These are phyloP conservation scores for Ariopsis seemanni DNA, from an alignment of 2,113 vertebrate genomes.

Conservation along the genomic window DNA sequence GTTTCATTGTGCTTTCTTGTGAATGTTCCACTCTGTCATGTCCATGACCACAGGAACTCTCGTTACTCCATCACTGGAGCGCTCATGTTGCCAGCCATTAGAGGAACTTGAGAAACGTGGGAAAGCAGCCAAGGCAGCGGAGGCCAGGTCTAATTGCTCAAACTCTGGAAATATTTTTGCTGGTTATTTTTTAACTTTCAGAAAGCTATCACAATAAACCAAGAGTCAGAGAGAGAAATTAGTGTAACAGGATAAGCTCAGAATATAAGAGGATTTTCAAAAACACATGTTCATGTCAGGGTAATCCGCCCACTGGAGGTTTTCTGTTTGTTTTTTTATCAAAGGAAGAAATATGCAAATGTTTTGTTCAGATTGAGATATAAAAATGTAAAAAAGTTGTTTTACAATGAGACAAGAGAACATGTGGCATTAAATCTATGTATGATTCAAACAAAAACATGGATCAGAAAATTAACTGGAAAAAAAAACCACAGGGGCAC, in stretches of 20 bases:
- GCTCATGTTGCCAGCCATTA: constrained; percentile 43
- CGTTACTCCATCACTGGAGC: constrained; percentile 22
- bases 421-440: neutral
- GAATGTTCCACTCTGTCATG: neutral
- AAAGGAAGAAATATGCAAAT: neutral
- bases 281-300: constrained; percentile 53
- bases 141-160: constrained; percentile 28
- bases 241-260: constrained; percentile 51
- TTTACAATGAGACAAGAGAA: neutral
- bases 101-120: constrained; percentile 25
- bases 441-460: neutral
- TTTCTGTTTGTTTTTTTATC: neutral
- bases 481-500: neutral
- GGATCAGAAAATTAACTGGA: neutral
- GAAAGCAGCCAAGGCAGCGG: constrained; percentile 28
- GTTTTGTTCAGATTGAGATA: neutral
- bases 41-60: neutral
- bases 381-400: neutral
- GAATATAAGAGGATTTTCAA: constrained; percentile 52
- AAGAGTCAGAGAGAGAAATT: constrained; percentile 39
- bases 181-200: constrained; percentile 16
- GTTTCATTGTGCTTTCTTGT: neutral
- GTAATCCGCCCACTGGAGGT: constrained; percentile 42
- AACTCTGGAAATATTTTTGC: constrained; percentile 43
- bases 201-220: constrained; percentile 45